These are phyloP conservation scores for Eulimnadia texana DNA, from an alignment of 1,140 invertebrate genomes.

Conservation along the genomic window DNA sequence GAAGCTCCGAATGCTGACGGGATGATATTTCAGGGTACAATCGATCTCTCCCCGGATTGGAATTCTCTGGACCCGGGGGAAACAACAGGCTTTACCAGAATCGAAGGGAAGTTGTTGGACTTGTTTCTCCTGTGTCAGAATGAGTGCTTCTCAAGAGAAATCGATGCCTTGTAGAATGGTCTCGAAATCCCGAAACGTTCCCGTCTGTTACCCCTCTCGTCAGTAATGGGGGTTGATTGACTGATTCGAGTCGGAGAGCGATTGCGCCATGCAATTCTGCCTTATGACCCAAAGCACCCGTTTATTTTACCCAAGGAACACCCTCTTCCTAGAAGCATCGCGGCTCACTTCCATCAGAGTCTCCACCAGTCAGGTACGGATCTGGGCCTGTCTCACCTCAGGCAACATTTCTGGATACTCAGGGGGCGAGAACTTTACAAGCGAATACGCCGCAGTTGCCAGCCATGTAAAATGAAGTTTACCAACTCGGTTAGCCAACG, in stretches of 20 bases:
- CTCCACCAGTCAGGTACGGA: neutral
- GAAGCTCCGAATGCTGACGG: neutral
- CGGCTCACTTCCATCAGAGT: neutral
- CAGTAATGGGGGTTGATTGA: neutral
- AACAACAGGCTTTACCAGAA: neutral
- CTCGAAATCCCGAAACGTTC: neutral
- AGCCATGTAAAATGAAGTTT: neutral
- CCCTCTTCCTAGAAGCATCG: neutral
- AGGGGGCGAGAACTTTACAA: neutral
- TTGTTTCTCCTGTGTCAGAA: neutral
- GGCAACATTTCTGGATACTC: neutral
- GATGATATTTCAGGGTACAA: neutral
- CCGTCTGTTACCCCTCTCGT: neutral
- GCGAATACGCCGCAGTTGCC: neutral
- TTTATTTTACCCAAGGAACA: neutral
- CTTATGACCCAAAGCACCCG: neutral
- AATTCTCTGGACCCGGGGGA: neutral
- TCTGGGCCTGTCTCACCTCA: neutral
- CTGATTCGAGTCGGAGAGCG: neutral
- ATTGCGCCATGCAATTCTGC: neutral
- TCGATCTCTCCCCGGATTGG: neutral
- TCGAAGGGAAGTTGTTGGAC: neutral
- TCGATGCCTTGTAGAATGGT: neutral
- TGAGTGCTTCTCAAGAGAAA: neutral
- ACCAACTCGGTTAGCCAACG: neutral